A percentile compares a stretch with the other conserved stretches of the same genome.
Evolutionary conservation across 2,888 invertebrate species (phyloP).

Genomic region (Ceriagrion tenellum): DNA sequence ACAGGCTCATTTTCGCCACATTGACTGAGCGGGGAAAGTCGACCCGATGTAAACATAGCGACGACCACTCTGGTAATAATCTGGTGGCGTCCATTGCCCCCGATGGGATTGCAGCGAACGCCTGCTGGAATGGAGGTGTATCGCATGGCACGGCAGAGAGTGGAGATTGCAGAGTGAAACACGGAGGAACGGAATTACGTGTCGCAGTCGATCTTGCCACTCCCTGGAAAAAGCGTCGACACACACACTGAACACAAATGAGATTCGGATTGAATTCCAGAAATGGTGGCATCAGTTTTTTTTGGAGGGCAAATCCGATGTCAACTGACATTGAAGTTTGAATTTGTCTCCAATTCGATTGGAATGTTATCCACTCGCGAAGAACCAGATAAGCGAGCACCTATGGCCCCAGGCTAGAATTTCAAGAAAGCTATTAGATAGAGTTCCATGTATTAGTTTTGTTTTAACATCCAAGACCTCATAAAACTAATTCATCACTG

Average conservation of each 20-base stretch:
- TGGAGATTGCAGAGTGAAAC: no score
- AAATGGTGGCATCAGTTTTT: not conserved
- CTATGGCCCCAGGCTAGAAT: no score
- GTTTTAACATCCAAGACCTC: no score
- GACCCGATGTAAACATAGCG: not conserved
- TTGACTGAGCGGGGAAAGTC: no score
- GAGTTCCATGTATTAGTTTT: no score
- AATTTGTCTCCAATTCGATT: not conserved
- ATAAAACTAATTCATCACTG: no score
- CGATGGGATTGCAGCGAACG: not conserved
- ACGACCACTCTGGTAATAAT: not conserved
- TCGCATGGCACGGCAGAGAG: no score
- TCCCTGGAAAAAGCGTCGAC: not conserved
- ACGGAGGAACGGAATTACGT: no score
- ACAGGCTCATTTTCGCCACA: not conserved
- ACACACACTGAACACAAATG: not conserved
- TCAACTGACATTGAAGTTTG: not conserved
- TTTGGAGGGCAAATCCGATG: not conserved
- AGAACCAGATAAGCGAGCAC: no score
- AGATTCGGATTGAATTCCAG: not conserved
- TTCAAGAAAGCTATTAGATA: no score
- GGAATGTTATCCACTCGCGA: not conserved
- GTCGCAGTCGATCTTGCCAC: no score
- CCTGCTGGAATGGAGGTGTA: not conserved
- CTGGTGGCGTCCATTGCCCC: not conserved